Percentiles rank a stretch among this genome's conserved stretches.
Conservation (phyloP, 2,113 vertebrate genomes). For the Trogon melanurus region DNA sequence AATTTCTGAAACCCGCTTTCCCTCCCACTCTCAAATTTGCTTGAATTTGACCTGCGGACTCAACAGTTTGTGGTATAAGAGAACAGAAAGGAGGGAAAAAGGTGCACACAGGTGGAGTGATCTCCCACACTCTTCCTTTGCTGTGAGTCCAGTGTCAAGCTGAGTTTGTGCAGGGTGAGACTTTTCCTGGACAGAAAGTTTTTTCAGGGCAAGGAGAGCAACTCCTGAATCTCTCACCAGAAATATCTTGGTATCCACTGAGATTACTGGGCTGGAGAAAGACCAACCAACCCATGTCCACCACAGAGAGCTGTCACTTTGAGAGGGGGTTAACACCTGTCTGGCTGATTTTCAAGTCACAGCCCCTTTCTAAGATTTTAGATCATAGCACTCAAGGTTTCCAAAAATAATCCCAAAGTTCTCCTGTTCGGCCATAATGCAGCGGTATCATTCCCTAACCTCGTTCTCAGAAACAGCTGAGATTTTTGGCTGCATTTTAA, state of each 20-base stretch:
- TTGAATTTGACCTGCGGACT: background rate
- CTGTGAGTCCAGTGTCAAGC: background rate
- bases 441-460: background rate
- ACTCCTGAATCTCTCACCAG: background rate
- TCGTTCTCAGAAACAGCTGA: constrained; percentile 49
- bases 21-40: background rate
- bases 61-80: background rate
- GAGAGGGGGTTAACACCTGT: background rate
- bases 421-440: background rate
- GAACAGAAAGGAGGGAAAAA: background rate
- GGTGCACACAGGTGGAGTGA: background rate
- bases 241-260: background rate
- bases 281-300: background rate
- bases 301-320: background rate
- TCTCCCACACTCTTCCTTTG: background rate
- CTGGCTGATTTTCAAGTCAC: background rate
- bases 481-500: constrained; percentile 61
- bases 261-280: background rate
- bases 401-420: background rate
- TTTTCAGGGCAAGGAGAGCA: background rate
- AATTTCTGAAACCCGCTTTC: background rate
- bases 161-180: background rate
- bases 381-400: background rate
- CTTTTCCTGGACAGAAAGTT: background rate
- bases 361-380: background rate